A percentile compares a stretch with the other conserved stretches of the same genome.
phyloP scores from a whole-genome alignment of 2,797 vertebrate genomes.

The Brachymystax lenok region DNA sequence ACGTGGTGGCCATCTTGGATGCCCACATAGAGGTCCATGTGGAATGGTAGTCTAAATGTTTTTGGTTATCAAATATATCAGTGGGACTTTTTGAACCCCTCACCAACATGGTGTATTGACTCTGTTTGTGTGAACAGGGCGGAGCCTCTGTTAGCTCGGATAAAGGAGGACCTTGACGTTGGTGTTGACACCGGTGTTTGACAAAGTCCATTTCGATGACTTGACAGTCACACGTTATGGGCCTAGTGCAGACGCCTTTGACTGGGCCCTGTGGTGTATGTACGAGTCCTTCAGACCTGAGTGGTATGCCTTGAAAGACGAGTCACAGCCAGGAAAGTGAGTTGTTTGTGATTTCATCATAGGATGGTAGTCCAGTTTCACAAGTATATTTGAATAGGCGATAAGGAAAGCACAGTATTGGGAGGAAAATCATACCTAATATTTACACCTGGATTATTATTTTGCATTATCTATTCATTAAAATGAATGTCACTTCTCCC shows the following conservation, averaged over 20 bases:
- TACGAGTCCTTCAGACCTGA: conserved; percentile 69
- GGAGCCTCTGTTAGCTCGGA: conserved; percentile 76
- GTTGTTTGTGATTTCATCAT: conserved; percentile 20
- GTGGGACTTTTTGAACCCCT: neutral
- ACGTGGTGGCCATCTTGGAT: conserved; percentile 82
- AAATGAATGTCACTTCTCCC: neutral
- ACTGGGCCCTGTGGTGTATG: conserved; percentile 80
- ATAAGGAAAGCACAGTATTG: neutral
- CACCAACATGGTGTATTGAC: no score
- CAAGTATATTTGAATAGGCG: neutral
- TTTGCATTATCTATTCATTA: neutral
- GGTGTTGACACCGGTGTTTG: conserved; percentile 78
- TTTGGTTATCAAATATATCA: neutral
- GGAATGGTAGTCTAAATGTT: conserved; percentile 60
- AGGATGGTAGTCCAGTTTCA: neutral
- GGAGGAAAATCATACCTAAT: neutral
- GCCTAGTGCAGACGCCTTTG: conserved; percentile 69
- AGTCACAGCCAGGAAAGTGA: conserved; percentile 74
- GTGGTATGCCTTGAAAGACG: conserved; percentile 71
- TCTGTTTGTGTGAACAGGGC: conserved; percentile 63
- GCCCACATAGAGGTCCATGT: conserved; percentile 80
- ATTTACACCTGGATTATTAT: neutral
- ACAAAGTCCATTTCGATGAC: conserved; percentile 73
- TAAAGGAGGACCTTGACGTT: conserved; percentile 79
- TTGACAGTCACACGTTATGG: conserved; percentile 50